Conservation (phyloP, 2,888 invertebrate genomes). For the Philhelius pedissequus region DNA sequence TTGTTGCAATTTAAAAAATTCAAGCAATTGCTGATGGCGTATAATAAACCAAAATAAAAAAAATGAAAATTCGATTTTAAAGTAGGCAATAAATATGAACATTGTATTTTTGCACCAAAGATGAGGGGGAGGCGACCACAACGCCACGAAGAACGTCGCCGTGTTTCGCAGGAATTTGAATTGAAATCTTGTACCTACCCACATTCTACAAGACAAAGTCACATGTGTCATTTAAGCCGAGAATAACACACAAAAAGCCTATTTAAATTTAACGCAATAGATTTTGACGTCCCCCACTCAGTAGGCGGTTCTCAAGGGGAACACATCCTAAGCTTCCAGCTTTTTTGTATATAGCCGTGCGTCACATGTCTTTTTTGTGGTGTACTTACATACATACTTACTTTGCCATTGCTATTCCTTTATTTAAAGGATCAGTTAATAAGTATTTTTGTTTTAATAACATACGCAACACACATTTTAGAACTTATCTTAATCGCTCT, state of each 20-base stretch:
- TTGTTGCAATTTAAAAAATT: no score
- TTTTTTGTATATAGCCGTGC: not conserved
- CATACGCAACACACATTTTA: not conserved
- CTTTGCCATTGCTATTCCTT: not conserved
- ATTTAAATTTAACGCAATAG: slow-evolving; percentile 29
- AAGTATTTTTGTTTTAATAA: slow-evolving; percentile 15
- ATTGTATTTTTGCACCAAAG: not conserved
- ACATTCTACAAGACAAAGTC: not conserved
- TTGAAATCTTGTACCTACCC: not conserved
- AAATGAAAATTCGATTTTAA: not conserved
- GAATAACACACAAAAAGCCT: slow-evolving; percentile 5
- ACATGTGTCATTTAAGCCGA: not conserved
- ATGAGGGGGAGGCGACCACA: no score
- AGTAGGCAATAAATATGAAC: not conserved
- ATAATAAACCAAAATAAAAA: no score
- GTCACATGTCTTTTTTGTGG: not conserved
- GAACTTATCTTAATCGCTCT: slow-evolving; percentile 52
- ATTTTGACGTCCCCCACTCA: not conserved
- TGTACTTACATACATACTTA: not conserved
- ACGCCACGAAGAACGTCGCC: no score
- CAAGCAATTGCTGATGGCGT: no score
- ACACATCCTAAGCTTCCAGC: slow-evolving; percentile 25
- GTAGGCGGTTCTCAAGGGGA: not conserved
- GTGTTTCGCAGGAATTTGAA: not conserved
- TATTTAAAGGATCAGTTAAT: not conserved